These are phyloP conservation scores for Poeciliopsis retropinna DNA, from an alignment of 2,113 vertebrate genomes.

Conservation along the genomic window DNA sequence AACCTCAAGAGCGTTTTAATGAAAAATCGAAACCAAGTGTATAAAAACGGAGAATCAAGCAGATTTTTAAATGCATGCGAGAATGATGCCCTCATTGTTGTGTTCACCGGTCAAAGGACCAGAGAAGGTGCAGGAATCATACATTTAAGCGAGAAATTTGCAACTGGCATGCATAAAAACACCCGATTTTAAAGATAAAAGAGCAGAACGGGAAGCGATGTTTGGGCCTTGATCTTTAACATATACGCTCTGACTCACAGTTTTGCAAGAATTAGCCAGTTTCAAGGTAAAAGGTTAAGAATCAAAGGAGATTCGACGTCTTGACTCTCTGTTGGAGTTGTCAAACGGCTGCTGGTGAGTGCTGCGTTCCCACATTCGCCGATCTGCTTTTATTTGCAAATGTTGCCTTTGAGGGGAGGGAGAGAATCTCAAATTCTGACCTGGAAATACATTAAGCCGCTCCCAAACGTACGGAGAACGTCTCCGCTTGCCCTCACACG, in stretches of 20 bases:
- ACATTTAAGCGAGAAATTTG: background rate
- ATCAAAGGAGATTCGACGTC: constrained; percentile 1
- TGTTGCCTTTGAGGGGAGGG: constrained; percentile 14
- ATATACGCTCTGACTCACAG: background rate
- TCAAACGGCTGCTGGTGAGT: constrained; percentile 5
- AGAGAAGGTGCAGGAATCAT: background rate
- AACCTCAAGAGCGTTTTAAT: background rate
- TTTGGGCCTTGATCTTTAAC: constrained; percentile 14
- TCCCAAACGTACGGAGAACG: constrained; percentile 7
- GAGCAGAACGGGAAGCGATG: background rate
- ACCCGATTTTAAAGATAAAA: background rate
- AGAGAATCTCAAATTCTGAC: constrained; percentile 16
- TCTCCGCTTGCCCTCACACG: constrained; percentile 13
- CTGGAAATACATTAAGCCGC: constrained; percentile 22
- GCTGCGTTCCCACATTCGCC: background rate
- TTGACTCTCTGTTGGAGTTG: constrained; percentile 2
- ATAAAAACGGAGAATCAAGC: background rate
- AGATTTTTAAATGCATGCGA: background rate
- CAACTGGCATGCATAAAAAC: background rate
- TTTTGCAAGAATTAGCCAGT: constrained; percentile 12
- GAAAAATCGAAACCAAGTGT: background rate
- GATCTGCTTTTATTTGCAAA: constrained; percentile 25
- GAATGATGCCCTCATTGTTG: background rate
- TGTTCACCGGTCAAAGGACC: background rate
- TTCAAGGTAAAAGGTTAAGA: constrained; percentile 2